phyloP scores from a whole-genome alignment of 2,797 vertebrate genomes.

The Chaetodon trifasciatus region DNA sequence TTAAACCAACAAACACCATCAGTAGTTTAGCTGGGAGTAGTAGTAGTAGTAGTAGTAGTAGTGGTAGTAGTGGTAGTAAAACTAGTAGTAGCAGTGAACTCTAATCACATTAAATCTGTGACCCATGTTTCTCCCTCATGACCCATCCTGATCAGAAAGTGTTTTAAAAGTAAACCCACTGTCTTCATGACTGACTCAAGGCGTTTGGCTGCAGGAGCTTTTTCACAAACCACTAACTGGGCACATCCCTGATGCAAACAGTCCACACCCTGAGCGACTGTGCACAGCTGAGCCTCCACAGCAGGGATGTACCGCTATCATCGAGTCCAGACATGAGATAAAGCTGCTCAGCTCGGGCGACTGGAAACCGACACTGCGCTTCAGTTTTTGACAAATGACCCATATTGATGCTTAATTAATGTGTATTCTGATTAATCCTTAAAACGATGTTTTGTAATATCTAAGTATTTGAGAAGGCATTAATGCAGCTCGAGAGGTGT shows the following conservation, averaged over 20 bases:
- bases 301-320: conserved; percentile 70
- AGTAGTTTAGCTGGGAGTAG: not conserved
- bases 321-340: conserved; percentile 74
- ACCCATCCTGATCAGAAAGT: not conserved
- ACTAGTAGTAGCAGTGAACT: not conserved
- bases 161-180: not conserved
- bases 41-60: not conserved
- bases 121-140: not conserved
- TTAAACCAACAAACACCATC: not conserved
- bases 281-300: conserved; percentile 6
- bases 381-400: not conserved
- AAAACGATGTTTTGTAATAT: not conserved
- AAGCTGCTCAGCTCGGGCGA: conserved; percentile 35
- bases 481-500: not conserved
- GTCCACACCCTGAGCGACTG: conserved; percentile 55
- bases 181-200: not conserved
- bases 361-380: not conserved
- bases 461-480: not conserved
- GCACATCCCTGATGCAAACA: conserved; percentile 23
- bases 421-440: not conserved
- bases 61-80: not conserved
- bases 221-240: not conserved
- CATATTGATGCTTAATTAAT: not conserved
- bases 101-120: not conserved
- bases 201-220: not conserved